Conservation (phyloP, 2,113 vertebrate genomes). For the Etheostoma spectabile region DNA sequence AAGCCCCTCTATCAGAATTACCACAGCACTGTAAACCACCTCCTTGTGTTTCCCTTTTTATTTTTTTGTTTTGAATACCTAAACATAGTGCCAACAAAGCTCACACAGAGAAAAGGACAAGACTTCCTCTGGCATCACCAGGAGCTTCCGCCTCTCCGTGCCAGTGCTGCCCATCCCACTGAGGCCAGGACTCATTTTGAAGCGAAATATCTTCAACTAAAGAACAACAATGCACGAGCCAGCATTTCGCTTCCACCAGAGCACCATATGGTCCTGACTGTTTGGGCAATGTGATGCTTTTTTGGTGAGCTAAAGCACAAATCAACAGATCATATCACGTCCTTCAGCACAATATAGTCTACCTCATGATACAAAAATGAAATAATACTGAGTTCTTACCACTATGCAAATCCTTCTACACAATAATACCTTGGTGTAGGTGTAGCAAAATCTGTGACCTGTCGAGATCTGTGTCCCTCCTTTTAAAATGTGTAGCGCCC, state of each 20-base stretch:
- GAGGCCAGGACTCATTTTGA: slow-evolving; percentile 69
- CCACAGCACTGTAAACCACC: slow-evolving; percentile 37
- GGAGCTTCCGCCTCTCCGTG: slow-evolving; percentile 80
- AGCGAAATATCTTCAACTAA: slow-evolving; percentile 52
- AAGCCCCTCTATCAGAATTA: slow-evolving; percentile 49
- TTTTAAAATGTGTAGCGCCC: too few relatives aligned
- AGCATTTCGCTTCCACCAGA: slow-evolving; percentile 68
- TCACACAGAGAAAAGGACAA: slow-evolving; percentile 72
- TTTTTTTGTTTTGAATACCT: slow-evolving; percentile 54
- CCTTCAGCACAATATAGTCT: not conserved
- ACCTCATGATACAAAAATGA: not conserved
- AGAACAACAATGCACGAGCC: slow-evolving; percentile 65
- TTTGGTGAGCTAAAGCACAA: slow-evolving; percentile 33
- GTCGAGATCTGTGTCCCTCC: too few relatives aligned
- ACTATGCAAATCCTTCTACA: not conserved
- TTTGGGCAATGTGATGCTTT: slow-evolving; percentile 39
- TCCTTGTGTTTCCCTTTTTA: slow-evolving; percentile 40
- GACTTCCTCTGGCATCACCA: slow-evolving; percentile 80
- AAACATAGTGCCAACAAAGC: slow-evolving; percentile 63
- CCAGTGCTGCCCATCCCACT: slow-evolving; percentile 77
- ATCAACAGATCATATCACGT: not conserved
- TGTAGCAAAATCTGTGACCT: too few relatives aligned
- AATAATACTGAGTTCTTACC: not conserved
- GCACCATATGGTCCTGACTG: slow-evolving; percentile 73
- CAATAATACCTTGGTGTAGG: not conserved